Evolutionary conservation across 2,113 vertebrate species (phyloP), one percentile per base, ranked within the genome.

Genomic region (Petroica traversi): DNA sequence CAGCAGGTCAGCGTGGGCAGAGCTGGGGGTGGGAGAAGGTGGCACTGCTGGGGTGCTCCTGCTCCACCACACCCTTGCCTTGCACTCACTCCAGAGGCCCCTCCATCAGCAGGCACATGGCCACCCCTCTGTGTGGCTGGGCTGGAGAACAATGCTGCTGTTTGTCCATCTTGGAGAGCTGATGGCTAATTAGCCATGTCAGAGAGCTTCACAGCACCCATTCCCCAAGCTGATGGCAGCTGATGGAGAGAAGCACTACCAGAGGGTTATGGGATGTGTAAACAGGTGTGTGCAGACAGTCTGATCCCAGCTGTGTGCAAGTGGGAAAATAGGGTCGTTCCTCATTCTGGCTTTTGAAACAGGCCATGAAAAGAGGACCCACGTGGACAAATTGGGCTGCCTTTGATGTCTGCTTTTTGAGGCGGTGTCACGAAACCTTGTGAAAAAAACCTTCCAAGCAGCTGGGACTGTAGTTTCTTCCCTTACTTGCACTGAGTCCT

Each of bases 61-160:
- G 77, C 63, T 77, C 28, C 5, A 8, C 12, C 3, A 8, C n/a
- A 40, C 0, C 1, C 40, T 62, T 62, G 24, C 46, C 33, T 62
- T 0, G 0, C 34, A 52, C 43, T 79, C 34, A 26, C 55, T 36
- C 8, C 5, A 0, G 15, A 51, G 7, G 64, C 41, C 26, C 33
- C 16, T 77, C 59, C 14, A 2, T n/a, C n/a, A 11, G 46, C n/a
- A 26, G 68, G 34, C 26, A 16, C 5, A 0, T 51, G 63, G 59
- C 25, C 59, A 71, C 8, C 19, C 3, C 8, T 34, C 18, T 9
- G 19, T 18, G 40, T 15, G 24, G 14, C 38, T 41, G 31, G 36
- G 31, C 54, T 92, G 54, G 55, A 84, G 36, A 72, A 16, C 0
- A 0, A 3, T 66, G 28, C 11, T 48, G 2, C 34, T 52, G 16